phyloP scores from a whole-genome alignment of 2,888 invertebrate species.

The Perizoma flavofasciatum region DNA sequence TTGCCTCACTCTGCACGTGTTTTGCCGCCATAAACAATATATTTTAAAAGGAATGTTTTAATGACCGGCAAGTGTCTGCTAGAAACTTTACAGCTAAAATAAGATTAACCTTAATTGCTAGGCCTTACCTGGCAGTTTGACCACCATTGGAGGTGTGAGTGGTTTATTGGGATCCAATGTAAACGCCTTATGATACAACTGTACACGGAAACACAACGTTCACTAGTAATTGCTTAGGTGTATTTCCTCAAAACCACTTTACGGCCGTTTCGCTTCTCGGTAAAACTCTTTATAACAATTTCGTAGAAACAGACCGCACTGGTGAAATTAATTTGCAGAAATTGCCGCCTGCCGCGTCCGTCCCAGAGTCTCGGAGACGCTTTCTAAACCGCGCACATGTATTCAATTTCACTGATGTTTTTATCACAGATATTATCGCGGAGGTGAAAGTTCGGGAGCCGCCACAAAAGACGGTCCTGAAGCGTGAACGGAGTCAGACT shows the following conservation, averaged over 20 bases:
- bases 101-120: conserved; percentile 20
- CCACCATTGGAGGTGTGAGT: conserved; percentile 80
- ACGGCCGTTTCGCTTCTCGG: conserved; percentile 77
- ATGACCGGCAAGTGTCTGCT: conserved; percentile 11
- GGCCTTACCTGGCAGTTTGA: conserved; percentile 79
- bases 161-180: conserved; percentile 82
- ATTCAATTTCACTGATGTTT: conserved; percentile 78
- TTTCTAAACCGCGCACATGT: conserved; percentile 72
- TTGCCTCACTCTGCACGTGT: conserved; percentile 45
- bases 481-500: conserved; percentile 65
- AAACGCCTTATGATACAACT: conserved; percentile 70
- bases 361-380: conserved; percentile 68
- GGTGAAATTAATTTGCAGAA: conserved; percentile 82
- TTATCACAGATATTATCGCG: conserved; percentile 80
- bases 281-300: conserved; percentile 81
- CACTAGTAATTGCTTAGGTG: conserved; percentile 72
- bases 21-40: conserved; percentile 47
- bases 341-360: conserved; percentile 62
- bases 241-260: conserved; percentile 82
- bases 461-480: conserved; percentile 59
- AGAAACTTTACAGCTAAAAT: conserved; percentile 19
- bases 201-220: conserved; percentile 77
- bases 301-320: conserved; percentile 76
- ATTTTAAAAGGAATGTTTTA: conserved; percentile 33
- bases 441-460: conserved; percentile 77